These are phyloP conservation scores for Helarctos malayanus DNA, from an alignment of 2,797 vertebrate species.

Conservation along the genomic window DNA sequence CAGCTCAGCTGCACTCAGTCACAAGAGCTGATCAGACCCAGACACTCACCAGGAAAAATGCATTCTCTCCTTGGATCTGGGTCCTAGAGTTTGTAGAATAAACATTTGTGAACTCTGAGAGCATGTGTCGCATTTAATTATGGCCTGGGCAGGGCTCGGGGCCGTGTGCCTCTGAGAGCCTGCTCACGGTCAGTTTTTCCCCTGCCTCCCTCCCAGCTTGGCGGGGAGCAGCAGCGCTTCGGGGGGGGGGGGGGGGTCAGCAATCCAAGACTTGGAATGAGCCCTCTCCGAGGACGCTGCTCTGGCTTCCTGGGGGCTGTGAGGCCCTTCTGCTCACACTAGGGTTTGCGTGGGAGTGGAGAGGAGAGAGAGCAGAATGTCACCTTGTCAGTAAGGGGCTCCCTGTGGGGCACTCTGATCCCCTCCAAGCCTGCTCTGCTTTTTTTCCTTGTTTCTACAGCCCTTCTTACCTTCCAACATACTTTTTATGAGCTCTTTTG, in stretches of 20 bases:
- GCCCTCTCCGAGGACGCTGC: not conserved
- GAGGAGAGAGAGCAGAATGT: not conserved
- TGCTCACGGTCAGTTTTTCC: slow-evolving; percentile 46
- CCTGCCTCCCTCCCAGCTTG: slow-evolving; percentile 61
- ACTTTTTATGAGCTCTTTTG: not conserved
- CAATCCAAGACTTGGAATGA: slow-evolving; percentile 80
- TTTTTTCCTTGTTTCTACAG: not conserved
- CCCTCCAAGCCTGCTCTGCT: not conserved
- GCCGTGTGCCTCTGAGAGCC: slow-evolving; percentile 54
- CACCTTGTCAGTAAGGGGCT: no score
- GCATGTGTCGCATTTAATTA: slow-evolving; percentile 44
- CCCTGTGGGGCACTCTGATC: no score
- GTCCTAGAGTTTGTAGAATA: slow-evolving; percentile 65
- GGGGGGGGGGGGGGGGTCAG: slow-evolving; percentile 71
- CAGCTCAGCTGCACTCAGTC: slow-evolving; percentile 11
- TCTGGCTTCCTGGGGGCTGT: not conserved
- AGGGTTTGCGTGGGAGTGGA: accelerated
- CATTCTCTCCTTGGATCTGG: slow-evolving; percentile 74
- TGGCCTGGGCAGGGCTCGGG: slow-evolving; percentile 12
- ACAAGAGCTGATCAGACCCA: slow-evolving; percentile 63
- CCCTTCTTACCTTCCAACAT: accelerated
- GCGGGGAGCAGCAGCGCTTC: slow-evolving; percentile 67
- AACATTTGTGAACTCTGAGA: slow-evolving; percentile 68
- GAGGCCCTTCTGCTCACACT: not conserved
- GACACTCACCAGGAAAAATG: slow-evolving; percentile 67